A percentile compares a stretch with the other conserved stretches of the same genome.
Conservation (phyloP, 2,113 vertebrate species). For the Eulemur macaco region DNA sequence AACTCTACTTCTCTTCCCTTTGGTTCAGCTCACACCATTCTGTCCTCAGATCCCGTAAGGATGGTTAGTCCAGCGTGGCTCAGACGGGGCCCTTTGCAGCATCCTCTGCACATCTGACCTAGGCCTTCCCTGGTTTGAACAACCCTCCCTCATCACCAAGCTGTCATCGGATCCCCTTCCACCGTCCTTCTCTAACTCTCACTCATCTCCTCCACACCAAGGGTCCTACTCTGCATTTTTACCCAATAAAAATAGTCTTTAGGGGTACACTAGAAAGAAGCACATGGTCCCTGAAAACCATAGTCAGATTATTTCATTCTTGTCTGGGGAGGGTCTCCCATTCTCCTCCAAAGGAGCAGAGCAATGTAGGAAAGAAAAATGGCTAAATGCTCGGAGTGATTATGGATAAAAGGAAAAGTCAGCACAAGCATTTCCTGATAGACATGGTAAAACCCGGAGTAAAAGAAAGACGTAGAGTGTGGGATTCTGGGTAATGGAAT, state of each 20-base stretch:
- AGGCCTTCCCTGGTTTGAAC: background rate
- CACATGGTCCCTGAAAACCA: background rate
- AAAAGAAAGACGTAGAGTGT: background rate
- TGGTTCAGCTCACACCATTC: background rate
- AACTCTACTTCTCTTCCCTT: background rate
- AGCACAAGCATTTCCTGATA: background rate
- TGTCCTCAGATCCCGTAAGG: background rate
- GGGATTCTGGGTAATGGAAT: background rate
- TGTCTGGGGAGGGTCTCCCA: background rate
- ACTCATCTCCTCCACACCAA: background rate
- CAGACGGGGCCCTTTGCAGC: background rate
- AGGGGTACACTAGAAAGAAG: background rate
- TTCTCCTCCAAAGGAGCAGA: background rate
- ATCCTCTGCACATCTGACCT: background rate
- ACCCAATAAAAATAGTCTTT: background rate
- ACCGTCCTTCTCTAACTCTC: background rate
- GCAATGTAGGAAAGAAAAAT: background rate
- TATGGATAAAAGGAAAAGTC: background rate
- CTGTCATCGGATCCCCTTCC: background rate
- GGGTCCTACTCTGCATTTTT: background rate
- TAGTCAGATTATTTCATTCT: background rate
- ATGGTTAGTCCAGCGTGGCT: background rate
- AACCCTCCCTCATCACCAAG: background rate
- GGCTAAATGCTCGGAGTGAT: background rate
- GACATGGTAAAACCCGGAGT: background rate